A percentile compares a stretch with the other conserved stretches of the same genome.
Conservation (phyloP, 2,113 vertebrate species). For the Ammodytes marinus region DNA sequence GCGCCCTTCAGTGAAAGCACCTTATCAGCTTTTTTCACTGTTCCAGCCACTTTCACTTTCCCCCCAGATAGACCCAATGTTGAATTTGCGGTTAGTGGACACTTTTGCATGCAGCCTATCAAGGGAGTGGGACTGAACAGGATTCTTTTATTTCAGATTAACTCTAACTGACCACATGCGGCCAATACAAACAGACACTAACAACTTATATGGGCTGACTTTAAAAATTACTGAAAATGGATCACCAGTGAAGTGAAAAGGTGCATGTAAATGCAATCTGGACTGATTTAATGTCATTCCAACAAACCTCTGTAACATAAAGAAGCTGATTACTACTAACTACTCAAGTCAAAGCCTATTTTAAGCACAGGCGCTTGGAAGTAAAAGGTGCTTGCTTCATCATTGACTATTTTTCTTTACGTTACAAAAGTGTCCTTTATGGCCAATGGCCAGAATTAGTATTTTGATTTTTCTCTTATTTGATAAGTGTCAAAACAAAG, state of each 20-base stretch:
- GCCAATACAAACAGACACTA: not conserved
- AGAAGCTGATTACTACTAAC: not conserved
- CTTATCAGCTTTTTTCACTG: constrained; percentile 55
- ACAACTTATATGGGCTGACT: not conserved
- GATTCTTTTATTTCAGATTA: constrained; percentile 22
- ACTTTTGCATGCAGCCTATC: constrained; percentile 38
- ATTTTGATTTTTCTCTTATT: constrained; percentile 60
- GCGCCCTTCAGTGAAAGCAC: constrained; percentile 42
- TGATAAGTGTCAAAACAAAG: constrained; percentile 47
- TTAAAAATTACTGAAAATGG: not conserved
- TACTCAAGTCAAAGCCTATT: constrained; percentile 1
- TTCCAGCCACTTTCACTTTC: constrained; percentile 44
- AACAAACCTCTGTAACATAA: not conserved
- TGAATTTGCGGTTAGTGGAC: constrained; percentile 33
- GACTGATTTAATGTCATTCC: not conserved
- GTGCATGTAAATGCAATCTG: constrained; percentile 31
- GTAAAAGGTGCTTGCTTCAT: constrained; percentile 6
- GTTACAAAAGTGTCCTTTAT: constrained; percentile 65
- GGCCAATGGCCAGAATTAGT: constrained; percentile 60
- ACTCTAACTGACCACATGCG: constrained; percentile 25
- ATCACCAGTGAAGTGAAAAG: not conserved
- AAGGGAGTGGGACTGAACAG: not conserved
- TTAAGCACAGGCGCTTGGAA: constrained; percentile 15
- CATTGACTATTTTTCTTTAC: constrained; percentile 22
- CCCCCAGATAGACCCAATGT: constrained; percentile 12